Conservation (phyloP, 2,797 vertebrate species). For the Brachyalestes nurse region DNA sequence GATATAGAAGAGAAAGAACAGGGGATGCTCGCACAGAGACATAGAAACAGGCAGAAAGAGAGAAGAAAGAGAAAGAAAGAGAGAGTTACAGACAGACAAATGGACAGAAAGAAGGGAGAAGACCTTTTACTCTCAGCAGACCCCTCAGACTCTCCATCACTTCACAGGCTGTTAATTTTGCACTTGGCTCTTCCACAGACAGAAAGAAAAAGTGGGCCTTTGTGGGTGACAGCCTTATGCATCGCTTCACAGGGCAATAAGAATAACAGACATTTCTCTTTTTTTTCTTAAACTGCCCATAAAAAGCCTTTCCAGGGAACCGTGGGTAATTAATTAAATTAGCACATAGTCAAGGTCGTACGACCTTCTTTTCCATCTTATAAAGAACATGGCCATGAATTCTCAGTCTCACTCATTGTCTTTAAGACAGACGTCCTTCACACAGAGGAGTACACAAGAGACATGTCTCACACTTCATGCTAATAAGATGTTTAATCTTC, state of each 20-base stretch:
- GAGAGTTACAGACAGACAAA: neutral
- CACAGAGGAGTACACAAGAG: neutral
- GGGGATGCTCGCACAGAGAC: neutral
- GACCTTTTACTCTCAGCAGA: constrained; percentile 28
- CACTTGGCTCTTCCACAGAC: constrained; percentile 49
- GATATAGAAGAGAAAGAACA: too few relatives aligned
- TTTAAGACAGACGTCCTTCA: constrained; percentile 23
- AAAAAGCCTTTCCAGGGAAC: constrained; percentile 58
- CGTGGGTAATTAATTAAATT: constrained; percentile 60
- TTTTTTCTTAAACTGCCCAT: constrained; percentile 51
- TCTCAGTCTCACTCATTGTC: constrained; percentile 31
- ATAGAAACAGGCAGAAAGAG: neutral
- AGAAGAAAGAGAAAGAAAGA: constrained; percentile 7
- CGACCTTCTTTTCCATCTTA: constrained; percentile 52
- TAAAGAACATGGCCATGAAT: constrained; percentile 35
- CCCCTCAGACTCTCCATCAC: constrained; percentile 46
- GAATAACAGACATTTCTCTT: constrained; percentile 53
- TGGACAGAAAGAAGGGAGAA: constrained; percentile 21
- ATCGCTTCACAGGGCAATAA: constrained; percentile 52
- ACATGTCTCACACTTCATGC: neutral
- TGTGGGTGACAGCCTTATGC: constrained; percentile 48
- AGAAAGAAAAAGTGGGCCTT: constrained; percentile 53
- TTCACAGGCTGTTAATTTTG: constrained; percentile 60
- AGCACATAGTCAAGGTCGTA: constrained; percentile 52
- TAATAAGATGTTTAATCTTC: neutral